A percentile compares a stretch with the other conserved stretches of the same genome.
These are phyloP conservation scores for Zygogramma bicolorata DNA, from an alignment of 2,888 invertebrate species.

Conservation along the genomic window DNA sequence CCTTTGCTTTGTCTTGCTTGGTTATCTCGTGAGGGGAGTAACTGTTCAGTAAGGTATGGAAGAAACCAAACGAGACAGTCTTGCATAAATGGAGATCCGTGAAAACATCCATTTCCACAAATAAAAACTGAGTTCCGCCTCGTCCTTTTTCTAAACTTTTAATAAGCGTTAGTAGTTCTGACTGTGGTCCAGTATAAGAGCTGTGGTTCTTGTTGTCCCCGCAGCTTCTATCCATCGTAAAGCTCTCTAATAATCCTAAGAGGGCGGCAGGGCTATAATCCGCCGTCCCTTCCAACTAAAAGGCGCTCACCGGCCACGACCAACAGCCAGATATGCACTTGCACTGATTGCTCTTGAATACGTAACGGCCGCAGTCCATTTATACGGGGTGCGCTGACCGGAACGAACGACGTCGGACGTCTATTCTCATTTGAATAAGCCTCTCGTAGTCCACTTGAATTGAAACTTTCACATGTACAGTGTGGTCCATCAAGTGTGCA, in stretches of 20 bases:
- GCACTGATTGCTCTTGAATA: slow-evolving; percentile 22
- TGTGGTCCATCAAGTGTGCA: no score
- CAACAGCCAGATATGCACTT: slow-evolving; percentile 13
- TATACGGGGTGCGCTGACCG: neutral
- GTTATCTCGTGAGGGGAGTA: no score
- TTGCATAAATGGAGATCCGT: no score
- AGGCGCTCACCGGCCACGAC: slow-evolving; percentile 3
- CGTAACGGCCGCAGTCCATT: neutral
- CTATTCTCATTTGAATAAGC: neutral
- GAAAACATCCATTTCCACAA: no score
- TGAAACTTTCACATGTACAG: no score
- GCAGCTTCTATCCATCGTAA: no score
- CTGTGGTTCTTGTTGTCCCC: no score
- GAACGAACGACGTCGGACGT: no score
- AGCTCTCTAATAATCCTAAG: slow-evolving; percentile 9
- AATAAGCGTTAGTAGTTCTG: neutral
- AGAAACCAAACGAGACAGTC: no score
- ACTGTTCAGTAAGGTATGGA: no score
- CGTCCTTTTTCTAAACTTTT: neutral
- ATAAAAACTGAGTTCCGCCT: neutral
- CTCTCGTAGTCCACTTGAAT: no score
- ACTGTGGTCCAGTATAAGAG: neutral
- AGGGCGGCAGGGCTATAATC: neutral
- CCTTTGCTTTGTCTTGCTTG: no score
- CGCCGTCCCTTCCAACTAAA: slow-evolving; percentile 2